Evolutionary conservation across 2,888 invertebrate genomes (phyloP).

Genomic region (Physocephala rufipes): DNA sequence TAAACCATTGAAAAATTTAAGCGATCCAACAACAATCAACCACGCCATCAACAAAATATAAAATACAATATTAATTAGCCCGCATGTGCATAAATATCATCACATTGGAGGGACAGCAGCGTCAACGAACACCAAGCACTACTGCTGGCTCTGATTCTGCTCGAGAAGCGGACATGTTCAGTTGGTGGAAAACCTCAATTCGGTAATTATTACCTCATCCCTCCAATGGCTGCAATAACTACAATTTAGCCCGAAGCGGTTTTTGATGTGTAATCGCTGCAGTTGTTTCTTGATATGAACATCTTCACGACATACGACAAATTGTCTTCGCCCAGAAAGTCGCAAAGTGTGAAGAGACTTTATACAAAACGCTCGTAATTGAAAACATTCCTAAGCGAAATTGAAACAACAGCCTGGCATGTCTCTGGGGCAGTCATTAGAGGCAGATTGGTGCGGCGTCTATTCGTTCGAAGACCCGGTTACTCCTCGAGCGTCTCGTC

Average conservation of each 20-base stretch:
- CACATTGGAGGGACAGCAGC: constrained; percentile 26
- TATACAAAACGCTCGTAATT: constrained; percentile 16
- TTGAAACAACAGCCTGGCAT: constrained; percentile 12
- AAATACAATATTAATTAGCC: constrained; percentile 36
- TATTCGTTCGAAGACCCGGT: too few species aligned
- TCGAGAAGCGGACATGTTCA: constrained; percentile 33
- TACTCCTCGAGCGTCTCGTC: too few species aligned
- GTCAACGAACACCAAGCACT: constrained; percentile 19
- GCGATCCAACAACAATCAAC: constrained; percentile 21
- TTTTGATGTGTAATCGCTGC: constrained; percentile 9
- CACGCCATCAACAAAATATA: constrained; percentile 25
- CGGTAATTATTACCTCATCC: constrained; percentile 10
- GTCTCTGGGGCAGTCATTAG: background rate
- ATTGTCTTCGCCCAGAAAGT: constrained; percentile 29
- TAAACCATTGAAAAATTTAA: constrained; percentile 30
- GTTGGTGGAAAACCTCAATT: constrained; percentile 33
- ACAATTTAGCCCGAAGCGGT: constrained; percentile 5
- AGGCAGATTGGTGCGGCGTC: background rate
- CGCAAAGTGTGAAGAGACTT: background rate
- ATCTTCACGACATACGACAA: constrained; percentile 42
- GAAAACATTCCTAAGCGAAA: constrained; percentile 27
- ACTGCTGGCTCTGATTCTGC: too few species aligned
- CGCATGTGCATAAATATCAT: constrained; percentile 14
- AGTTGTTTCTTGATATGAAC: constrained; percentile 37
- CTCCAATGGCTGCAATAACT: background rate